These are phyloP conservation scores for Leptinotarsa tumamoca DNA, from an alignment of 2,888 invertebrate species.

Conservation along the genomic window DNA sequence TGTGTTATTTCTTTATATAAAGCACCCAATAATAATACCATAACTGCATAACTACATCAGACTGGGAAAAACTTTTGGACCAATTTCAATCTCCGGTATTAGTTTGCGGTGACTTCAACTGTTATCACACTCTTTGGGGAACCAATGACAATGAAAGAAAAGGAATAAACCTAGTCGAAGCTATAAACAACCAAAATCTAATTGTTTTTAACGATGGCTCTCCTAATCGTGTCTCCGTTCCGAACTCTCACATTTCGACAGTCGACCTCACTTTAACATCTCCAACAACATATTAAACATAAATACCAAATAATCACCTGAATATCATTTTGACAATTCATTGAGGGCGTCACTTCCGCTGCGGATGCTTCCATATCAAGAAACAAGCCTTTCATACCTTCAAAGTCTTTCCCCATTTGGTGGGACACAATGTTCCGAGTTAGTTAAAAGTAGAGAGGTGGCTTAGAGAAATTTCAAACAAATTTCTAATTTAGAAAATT, in stretches of 20 bases:
- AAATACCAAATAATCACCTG: too few relatives aligned
- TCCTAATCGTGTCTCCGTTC: too few relatives aligned
- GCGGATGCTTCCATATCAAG: conserved; percentile 7
- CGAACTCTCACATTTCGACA: too few relatives aligned
- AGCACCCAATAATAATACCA: conserved; percentile 11
- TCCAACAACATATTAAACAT: neutral
- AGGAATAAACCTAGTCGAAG: neutral
- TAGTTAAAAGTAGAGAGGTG: neutral
- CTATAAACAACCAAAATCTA: neutral
- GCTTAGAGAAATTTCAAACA: neutral
- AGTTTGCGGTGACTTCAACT: neutral
- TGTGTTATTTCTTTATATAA: conserved; percentile 1
- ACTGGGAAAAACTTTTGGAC: conserved; percentile 1
- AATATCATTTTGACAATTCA: conserved; percentile 7
- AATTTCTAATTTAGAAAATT: neutral
- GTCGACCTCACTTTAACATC: too few relatives aligned
- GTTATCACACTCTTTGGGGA: neutral
- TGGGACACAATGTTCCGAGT: conserved; percentile 6
- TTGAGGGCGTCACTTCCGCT: neutral
- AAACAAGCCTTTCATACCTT: neutral
- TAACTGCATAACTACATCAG: neutral
- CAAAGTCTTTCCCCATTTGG: conserved; percentile 5
- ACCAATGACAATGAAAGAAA: neutral
- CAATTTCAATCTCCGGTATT: too few relatives aligned
- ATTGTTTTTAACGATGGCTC: neutral